Evolutionary conservation across 2,113 vertebrate species (phyloP), one percentile per base, ranked within the genome.

Genomic region (Chrysochloris asiatica): DNA sequence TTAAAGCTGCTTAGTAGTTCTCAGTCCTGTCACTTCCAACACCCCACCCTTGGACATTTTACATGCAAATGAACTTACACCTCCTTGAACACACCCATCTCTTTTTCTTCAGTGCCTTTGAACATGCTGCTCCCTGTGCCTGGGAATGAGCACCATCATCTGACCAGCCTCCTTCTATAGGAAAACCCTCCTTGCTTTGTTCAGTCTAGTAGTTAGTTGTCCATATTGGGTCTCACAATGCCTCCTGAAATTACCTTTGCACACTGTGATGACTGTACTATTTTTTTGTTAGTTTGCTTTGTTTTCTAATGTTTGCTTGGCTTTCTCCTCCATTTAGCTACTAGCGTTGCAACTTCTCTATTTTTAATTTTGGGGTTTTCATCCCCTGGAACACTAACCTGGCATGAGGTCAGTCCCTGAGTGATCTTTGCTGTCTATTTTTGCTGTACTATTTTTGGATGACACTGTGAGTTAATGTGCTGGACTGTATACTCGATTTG

Each of bases 251-350:
- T 26, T 22, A 43, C 28, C 61, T 19, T 7, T 3, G 38, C 30
- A 22, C 67, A 6, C 28, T 4, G 41, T 21, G 50, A 41, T 1
- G 30, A 10, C 1, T 0, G 0, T 17, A 1, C 16, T 3, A 21
- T 8, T 45, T 17, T 1, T 5, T n/a, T n/a, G n/a, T 33, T 63
- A 11, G 28, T 28, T 61, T n/a, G n/a, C n/a, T n/a, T n/a, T n/a
- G n/a, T 61, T 61, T 9, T 61, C 30, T 61, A 63, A 0, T 17
- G 4, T 36, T 36, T 12, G 24, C n/a, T 12, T 11, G 47, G 21
- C 30, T 73, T 88, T 72, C 47, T 56, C 30, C 41, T 65, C 59
- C 4, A 5, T 30, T 4, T 14, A n/a, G 52, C 21, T 2, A 21
- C 38, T 14, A 33, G 73, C 41, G 28, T 50, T 47, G 56, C 52